A percentile compares a stretch with the other conserved stretches of the same genome.
phyloP scores from a whole-genome alignment of 2,113 vertebrate species.

The Orcinus orca region DNA sequence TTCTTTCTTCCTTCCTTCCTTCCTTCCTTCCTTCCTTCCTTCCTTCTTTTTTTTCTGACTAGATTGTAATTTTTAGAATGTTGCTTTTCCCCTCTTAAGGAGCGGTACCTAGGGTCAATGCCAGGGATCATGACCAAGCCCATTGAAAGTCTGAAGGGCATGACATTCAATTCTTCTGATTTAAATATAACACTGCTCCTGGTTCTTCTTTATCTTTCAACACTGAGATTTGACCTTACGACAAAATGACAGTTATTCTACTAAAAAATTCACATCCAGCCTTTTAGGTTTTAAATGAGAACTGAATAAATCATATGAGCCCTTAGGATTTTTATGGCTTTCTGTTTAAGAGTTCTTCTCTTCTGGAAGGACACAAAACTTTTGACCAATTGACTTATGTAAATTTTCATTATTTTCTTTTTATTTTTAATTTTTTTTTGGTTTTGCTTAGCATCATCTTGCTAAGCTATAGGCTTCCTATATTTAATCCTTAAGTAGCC shows the following conservation, averaged over 20 bases:
- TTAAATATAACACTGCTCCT: neutral
- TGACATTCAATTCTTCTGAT: neutral
- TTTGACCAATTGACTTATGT: neutral
- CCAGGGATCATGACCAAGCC: neutral
- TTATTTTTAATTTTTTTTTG: neutral
- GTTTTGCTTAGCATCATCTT: neutral
- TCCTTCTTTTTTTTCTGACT: neutral
- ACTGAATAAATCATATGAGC: neutral
- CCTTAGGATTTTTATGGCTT: neutral
- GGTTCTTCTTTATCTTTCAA: neutral
- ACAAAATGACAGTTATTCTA: neutral
- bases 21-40: neutral
- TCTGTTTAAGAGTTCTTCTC: neutral
- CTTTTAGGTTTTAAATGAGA: neutral
- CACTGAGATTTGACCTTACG: neutral
- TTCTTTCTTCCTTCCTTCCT: neutral
- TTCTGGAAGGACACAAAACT: neutral
- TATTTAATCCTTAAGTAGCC: neutral
- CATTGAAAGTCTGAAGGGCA: neutral
- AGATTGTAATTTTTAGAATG: neutral
- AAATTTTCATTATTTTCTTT: neutral
- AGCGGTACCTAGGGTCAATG: neutral
- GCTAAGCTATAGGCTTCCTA: neutral
- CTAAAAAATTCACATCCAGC: neutral
- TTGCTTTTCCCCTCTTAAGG: neutral